Evolutionary conservation across 2,888 invertebrate species (phyloP).

Genomic region (Ichneumoninae sp.): DNA sequence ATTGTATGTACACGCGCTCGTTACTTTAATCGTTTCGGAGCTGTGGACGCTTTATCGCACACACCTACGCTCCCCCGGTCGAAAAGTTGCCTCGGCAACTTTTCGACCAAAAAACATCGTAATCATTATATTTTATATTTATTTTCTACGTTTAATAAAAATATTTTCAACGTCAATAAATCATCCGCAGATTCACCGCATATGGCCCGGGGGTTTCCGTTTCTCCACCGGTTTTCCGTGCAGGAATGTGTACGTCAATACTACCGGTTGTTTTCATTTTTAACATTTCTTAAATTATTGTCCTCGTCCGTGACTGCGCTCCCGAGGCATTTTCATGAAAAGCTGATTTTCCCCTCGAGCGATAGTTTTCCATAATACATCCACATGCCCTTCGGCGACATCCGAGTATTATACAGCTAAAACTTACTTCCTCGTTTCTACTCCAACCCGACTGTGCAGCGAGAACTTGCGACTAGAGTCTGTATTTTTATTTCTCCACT

Average conservation of each 20-base stretch:
- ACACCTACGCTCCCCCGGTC: neutral
- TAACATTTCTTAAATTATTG: neutral
- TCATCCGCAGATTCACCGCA: conserved; percentile 29
- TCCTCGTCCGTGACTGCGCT: conserved; percentile 41
- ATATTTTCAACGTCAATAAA: conserved; percentile 19
- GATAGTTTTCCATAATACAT: conserved; percentile 17
- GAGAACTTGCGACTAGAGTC: neutral
- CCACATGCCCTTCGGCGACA: neutral
- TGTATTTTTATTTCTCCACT: neutral
- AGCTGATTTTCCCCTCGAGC: conserved; percentile 16
- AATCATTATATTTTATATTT: neutral
- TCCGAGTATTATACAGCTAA: neutral
- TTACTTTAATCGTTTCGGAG: neutral
- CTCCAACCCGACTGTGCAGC: too few species aligned
- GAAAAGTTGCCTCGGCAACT: neutral
- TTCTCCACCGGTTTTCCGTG: conserved; percentile 27
- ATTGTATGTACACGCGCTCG: conserved; percentile 23
- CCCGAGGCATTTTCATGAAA: conserved; percentile 35
- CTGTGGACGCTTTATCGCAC: conserved; percentile 11
- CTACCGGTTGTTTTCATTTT: conserved; percentile 32
- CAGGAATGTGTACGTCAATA: neutral
- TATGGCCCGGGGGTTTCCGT: conserved; percentile 39
- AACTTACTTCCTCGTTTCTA: neutral
- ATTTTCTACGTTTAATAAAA: neutral
- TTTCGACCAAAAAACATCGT: neutral